Percentiles rank a stretch among this genome's conserved stretches.
Evolutionary conservation across 2,888 invertebrate genomes (phyloP).

Genomic region (Apocheima hispidaria): DNA sequence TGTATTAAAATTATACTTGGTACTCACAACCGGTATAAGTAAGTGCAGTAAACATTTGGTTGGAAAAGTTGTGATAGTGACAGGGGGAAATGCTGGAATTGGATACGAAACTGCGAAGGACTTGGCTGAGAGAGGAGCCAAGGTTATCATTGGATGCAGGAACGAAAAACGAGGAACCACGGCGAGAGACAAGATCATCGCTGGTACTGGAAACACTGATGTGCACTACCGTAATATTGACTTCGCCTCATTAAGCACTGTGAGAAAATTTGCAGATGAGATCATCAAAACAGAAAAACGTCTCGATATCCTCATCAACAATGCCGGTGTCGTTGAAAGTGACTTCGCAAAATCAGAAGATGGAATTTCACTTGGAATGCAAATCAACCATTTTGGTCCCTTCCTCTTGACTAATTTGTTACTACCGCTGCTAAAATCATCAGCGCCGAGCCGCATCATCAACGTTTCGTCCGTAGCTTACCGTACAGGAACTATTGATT

Average conservation of each 20-base stretch:
- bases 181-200: constrained; percentile 67
- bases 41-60: constrained; percentile 82
- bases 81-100: constrained; percentile 93
- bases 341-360: constrained; percentile 83
- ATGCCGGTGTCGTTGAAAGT: constrained; percentile 82
- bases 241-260: constrained; percentile 82
- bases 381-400: constrained; percentile 87
- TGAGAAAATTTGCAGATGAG: constrained; percentile 87
- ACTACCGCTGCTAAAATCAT: constrained; percentile 71
- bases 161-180: constrained; percentile 88
- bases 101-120: constrained; percentile 91
- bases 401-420: constrained; percentile 89
- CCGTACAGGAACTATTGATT: constrained; percentile 56
- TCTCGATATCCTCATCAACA: constrained; percentile 87
- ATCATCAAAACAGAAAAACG: constrained; percentile 81
- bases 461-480: constrained; percentile 70
- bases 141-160: constrained; percentile 92
- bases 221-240: constrained; percentile 77
- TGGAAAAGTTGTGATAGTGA: constrained; percentile 94
- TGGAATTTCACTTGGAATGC: constrained; percentile 86
- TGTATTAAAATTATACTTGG: constrained; percentile 24
- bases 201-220: constrained; percentile 58
- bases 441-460: constrained; percentile 75
- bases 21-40: constrained; percentile 53
- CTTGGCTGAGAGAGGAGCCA: constrained; percentile 90